Evolutionary conservation across 2,797 vertebrate genomes (phyloP), one percentile per base, ranked within the genome.

Genomic region (Chromobotia macracanthus): DNA sequence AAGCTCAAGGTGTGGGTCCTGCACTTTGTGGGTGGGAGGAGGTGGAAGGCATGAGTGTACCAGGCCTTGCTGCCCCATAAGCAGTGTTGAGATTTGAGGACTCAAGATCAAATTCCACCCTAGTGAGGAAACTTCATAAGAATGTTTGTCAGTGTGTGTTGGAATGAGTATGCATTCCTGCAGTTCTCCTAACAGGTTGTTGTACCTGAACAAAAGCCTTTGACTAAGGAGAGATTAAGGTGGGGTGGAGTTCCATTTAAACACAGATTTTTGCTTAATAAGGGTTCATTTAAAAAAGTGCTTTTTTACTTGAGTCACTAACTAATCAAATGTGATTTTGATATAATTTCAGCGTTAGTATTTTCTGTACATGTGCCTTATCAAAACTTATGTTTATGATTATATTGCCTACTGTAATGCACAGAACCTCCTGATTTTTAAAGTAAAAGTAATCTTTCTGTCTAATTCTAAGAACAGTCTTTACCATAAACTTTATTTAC

Each of bases 61-160:
- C 79, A 31, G n/a, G n/a, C n/a, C n/a, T n/a, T n/a, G n/a, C n/a
- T n/a, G n/a, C n/a, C n/a, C 6, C 56, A 50, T 11, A 11, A 19
- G 79, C 79, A 85, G 83, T 88, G 82, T 87, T 89, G 90, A 87
- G 79, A 77, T 86, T 89, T 78, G 80, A 89, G 75, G 71, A 84
- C 82, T 41, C 80, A 80, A 41, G 80, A 85, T 86, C 48, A 46
- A 72, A 86, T 90, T 86, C 83, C 89, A 87, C 82, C 77, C 75
- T 72, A 84, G 81, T 91, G 89, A 91, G 86, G 89, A 88, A 89
- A 91, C 64, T 80, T 58, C 85, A 86, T 81, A 83, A 86, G 89
- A 92, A 92, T 92, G 85, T 84, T 75, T 74, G 51, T 48, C 21
- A 60, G 38, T 72, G 41, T 53, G 68, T 67, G 50, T 69, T n/a